Evolutionary conservation across 1,140 invertebrate species (phyloP).

Genomic region (Leptinotarsa lineolata): DNA sequence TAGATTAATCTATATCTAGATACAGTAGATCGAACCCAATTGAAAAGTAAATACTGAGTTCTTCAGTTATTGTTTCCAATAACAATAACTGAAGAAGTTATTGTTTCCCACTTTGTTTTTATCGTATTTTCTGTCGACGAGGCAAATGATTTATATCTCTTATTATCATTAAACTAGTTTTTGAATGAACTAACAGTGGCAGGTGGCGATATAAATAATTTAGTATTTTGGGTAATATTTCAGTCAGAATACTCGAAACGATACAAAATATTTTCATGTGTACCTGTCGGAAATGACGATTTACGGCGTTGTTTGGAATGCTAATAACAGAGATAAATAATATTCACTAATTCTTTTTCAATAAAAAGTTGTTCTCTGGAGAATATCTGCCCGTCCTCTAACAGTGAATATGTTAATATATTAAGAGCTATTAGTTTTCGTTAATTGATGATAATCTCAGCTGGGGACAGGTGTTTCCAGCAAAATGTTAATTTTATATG

Average conservation of each 20-base stretch:
- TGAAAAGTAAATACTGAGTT: too few species aligned
- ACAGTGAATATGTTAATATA: slow-evolving; percentile 21
- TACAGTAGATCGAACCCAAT: too few species aligned
- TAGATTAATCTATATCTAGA: too few species aligned
- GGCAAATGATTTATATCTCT: too few species aligned
- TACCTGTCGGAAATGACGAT: neutral
- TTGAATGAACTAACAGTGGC: neutral
- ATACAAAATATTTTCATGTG: neutral
- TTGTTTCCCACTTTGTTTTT: too few species aligned
- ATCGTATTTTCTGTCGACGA: too few species aligned
- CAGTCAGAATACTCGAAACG: neutral
- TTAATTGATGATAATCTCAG: slow-evolving; percentile 21
- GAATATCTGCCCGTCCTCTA: neutral
- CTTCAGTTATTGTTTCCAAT: too few species aligned
- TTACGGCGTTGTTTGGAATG: neutral
- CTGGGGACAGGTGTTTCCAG: neutral
- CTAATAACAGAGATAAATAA: neutral
- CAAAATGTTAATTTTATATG: slow-evolving; percentile 14
- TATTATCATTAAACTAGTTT: neutral
- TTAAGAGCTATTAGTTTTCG: slow-evolving; percentile 18
- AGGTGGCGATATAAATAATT: slow-evolving; percentile 1
- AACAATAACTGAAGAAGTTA: too few species aligned
- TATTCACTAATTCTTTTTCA: slow-evolving; percentile 11
- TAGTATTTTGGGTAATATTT: neutral
- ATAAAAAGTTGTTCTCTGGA: slow-evolving; percentile 10